Evolutionary conservation across 2,888 invertebrate genomes (phyloP).

Genomic region (Drosophila kuntzei): DNA sequence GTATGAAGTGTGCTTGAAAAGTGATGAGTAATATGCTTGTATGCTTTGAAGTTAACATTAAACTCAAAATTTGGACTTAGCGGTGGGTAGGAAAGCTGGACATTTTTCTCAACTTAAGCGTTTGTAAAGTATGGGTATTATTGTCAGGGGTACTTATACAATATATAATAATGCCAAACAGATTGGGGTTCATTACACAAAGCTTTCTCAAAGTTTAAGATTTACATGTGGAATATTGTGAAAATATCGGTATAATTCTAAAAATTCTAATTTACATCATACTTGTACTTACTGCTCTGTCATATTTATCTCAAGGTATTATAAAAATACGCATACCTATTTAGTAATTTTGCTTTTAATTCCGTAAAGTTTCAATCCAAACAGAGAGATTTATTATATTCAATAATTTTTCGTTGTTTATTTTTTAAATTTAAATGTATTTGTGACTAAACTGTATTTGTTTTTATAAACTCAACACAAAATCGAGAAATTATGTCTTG

Average conservation of each 20-base stretch:
- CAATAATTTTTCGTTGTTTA: no score
- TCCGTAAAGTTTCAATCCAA: no score
- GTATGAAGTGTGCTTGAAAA: conserved; percentile 66
- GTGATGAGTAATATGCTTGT: conserved; percentile 76
- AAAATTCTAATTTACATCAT: background rate
- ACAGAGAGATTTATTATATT: no score
- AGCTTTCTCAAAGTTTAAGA: conserved; percentile 61
- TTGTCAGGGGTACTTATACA: conserved; percentile 33
- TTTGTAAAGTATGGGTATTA: conserved; percentile 19
- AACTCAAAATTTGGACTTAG: conserved; percentile 57
- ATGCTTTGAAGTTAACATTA: conserved; percentile 51
- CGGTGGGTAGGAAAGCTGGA: background rate
- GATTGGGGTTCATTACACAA: conserved; percentile 8
- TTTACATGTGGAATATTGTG: conserved; percentile 22
- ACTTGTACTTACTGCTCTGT: background rate
- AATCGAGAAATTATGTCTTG: no score
- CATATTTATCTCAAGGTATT: background rate
- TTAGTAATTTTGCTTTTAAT: no score
- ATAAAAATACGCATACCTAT: no score
- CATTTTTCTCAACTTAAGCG: conserved; percentile 45
- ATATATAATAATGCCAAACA: conserved; percentile 47
- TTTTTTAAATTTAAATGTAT: no score
- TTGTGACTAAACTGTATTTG: no score
- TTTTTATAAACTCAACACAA: no score
- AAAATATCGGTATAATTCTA: conserved; percentile 1